Base-by-base conservation (phyloP, 37 sponge, comb jelly and placozoan genomes). In the Diacarnus erythraeanus region DNA sequence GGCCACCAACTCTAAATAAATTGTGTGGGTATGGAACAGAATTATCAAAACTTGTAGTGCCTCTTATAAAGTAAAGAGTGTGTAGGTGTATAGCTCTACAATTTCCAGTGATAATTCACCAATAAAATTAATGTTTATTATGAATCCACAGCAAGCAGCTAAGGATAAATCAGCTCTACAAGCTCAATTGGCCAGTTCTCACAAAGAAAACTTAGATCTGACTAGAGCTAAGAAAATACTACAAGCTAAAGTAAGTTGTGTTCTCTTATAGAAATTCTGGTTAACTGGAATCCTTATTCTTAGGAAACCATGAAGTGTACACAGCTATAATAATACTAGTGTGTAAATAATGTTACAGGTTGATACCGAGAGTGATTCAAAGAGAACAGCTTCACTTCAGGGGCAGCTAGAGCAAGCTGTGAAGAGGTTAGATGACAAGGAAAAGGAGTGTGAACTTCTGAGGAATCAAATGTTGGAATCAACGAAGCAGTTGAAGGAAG, bases 131-230 rank as follows among this genome's bases (percentile, higher is more conserved):
- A n/a, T n/a, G n/a, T n/a, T n/a, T n/a, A n/a, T n/a, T n/a, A n/a
- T n/a, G n/a, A n/a, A n/a, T n/a, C n/a, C n/a, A 1, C 39, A 87
- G 87, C 6, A 20, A 12, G 43, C 76, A 38, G 31, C 69, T 21
- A 87, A 66, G 63, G 87, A 87, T 44, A 87, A 87, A 57, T 69
- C 71, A 27, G 36, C 81, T 31, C 75, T 87, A 20, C 82, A 80
- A 27, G 80, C 87, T 39, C 70, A 75, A n/a, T 35, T 71, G 64
- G 87, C 87, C 59, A 68, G 71, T 21, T 37, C 76, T 12, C 57
- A 65, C 56, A 87, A 79, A 38, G 59, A 76, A n/a, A 87, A 87
- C 71, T 6, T 44, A n/a, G 77, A 81, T 36, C 59, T 87, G 17
- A 0, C 36, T 30, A 69, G 82, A 21, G 70, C 77, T 31, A 80